Evolutionary conservation across 1,140 invertebrate genomes (phyloP).

Genomic region (Aphidius ervi): DNA sequence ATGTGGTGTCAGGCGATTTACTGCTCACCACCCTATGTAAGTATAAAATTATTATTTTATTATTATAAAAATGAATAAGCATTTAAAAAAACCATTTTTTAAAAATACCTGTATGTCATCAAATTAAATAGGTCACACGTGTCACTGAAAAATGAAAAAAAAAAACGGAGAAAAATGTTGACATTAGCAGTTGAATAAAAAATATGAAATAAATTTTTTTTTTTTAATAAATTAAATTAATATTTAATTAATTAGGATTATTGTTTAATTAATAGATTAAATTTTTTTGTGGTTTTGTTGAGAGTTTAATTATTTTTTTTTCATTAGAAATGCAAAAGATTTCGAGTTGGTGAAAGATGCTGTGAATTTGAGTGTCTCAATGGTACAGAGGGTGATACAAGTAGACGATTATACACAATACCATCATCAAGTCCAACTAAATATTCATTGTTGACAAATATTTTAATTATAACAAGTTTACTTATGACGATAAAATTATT

Average conservation of each 20-base stretch:
- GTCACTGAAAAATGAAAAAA: too few relatives aligned
- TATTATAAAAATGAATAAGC: background rate
- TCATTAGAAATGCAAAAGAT: constrained; percentile 69
- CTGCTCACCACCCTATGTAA: constrained; percentile 78
- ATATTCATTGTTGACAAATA: too few relatives aligned
- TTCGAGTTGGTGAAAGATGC: constrained; percentile 69
- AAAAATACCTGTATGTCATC: background rate
- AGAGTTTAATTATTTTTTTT: constrained; percentile 22
- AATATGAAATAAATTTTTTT: too few relatives aligned
- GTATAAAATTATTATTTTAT: constrained; percentile 26
- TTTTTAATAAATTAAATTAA: background rate
- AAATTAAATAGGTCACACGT: background rate
- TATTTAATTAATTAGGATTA: constrained; percentile 7
- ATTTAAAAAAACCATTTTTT: background rate
- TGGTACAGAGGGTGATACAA: constrained; percentile 24
- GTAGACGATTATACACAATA: too few relatives aligned
- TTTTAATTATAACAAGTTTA: too few relatives aligned
- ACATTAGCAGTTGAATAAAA: too few relatives aligned
- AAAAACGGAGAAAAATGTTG: too few relatives aligned
- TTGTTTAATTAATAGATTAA: background rate
- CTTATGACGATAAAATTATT: too few relatives aligned
- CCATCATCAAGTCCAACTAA: too few relatives aligned
- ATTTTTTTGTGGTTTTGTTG: background rate
- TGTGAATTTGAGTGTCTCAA: constrained; percentile 75
- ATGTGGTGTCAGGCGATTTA: constrained; percentile 83